Conservation (phyloP, 2,888 invertebrate species). For the Drosophila prolongata region DNA sequence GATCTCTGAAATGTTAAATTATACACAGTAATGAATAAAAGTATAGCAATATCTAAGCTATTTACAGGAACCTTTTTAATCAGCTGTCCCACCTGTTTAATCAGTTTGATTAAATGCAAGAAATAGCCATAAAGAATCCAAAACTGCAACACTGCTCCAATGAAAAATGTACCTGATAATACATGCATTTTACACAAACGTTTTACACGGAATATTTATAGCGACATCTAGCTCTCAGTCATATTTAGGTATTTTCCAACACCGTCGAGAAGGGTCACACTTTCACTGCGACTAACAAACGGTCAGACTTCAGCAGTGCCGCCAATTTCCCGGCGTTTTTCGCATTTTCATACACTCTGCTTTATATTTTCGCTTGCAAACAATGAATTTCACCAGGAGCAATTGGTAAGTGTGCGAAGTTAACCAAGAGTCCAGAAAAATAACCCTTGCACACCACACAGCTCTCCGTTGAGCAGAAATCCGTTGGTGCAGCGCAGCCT, state of each 20-base stretch:
- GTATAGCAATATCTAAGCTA: not conserved
- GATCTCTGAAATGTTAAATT: too few relatives aligned
- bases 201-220: not conserved
- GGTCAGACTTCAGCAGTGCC: not conserved
- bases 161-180: not conserved
- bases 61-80: not conserved
- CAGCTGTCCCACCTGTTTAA: not conserved
- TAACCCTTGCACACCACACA: slow-evolving; percentile 26
- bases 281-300: not conserved
- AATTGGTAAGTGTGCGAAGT: slow-evolving; percentile 45
- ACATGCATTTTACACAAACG: not conserved
- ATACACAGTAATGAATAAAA: too few relatives aligned
- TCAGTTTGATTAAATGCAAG: not conserved
- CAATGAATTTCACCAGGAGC: slow-evolving; percentile 54
- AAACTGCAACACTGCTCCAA: not conserved
- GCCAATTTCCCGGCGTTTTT: slow-evolving; percentile 32
- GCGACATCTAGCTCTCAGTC: too few relatives aligned
- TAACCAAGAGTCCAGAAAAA: accelerated
- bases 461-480: slow-evolving; percentile 66
- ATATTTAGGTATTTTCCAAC: too few relatives aligned
- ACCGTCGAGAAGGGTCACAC: not conserved
- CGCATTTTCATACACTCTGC: not conserved
- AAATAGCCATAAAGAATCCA: not conserved
- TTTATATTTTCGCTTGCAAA: not conserved
- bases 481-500: slow-evolving; percentile 48